Conservation (phyloP, 2,113 vertebrate species). For the Macquaria ambigua region DNA sequence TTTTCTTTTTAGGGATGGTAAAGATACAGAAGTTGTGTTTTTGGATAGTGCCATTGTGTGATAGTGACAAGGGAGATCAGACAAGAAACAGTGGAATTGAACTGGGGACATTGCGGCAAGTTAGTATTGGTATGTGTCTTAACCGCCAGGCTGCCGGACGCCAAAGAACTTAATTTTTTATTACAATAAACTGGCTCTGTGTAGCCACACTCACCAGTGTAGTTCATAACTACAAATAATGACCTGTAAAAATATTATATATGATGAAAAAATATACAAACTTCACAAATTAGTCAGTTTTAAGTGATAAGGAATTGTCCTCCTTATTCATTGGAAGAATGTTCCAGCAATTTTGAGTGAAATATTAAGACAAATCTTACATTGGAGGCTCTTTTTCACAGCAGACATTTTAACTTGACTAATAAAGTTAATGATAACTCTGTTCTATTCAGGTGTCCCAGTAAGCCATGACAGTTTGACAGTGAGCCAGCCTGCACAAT, state of each 20-base stretch:
- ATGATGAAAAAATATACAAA: too few species aligned
- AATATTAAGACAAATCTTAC: not conserved
- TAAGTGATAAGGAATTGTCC: not conserved
- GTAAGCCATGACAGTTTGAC: too few species aligned
- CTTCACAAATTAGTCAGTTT: too few species aligned
- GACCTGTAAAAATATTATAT: too few species aligned
- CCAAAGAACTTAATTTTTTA: too few species aligned
- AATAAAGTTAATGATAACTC: too few species aligned
- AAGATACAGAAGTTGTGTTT: not conserved
- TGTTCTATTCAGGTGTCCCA: too few species aligned
- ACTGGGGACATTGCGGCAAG: not conserved
- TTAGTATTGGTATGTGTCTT: not conserved
- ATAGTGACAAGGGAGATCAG: not conserved
- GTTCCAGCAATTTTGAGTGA: not conserved
- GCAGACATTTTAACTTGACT: too few species aligned
- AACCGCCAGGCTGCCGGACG: not conserved
- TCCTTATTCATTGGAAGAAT: not conserved
- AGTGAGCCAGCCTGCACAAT: too few species aligned
- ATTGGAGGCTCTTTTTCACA: too few species aligned
- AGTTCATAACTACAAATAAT: not conserved
- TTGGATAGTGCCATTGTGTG: not conserved
- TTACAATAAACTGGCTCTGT: not conserved
- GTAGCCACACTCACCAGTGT: not conserved
- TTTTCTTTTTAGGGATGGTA: conserved; percentile 1
- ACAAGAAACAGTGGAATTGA: not conserved